Evolutionary conservation across 1,140 invertebrate genomes (phyloP).

Genomic region (Probaryconus sp.): DNA sequence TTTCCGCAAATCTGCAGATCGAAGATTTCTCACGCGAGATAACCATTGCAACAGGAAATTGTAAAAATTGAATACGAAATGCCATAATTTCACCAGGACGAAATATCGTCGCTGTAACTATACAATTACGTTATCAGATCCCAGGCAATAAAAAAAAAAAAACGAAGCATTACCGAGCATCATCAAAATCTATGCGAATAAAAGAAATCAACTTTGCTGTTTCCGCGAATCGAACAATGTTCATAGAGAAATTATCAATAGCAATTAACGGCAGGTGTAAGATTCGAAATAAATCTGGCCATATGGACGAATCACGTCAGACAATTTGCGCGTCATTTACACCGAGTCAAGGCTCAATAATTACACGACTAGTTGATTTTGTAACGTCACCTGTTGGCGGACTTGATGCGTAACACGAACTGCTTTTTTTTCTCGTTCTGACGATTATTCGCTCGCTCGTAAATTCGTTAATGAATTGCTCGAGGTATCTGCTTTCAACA

Average conservation of each 20-base stretch:
- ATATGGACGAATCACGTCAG: constrained; percentile 67
- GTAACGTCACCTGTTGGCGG: constrained; percentile 49
- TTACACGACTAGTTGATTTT: constrained; percentile 57
- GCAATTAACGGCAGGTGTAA: constrained; percentile 62
- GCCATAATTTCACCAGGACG: neutral
- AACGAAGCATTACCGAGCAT: constrained; percentile 24
- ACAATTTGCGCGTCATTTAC: constrained; percentile 58
- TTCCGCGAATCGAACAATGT: constrained; percentile 6
- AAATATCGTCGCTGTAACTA: neutral
- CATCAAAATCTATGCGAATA: constrained; percentile 26
- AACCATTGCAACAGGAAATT: constrained; percentile 5
- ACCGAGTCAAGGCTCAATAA: constrained; percentile 53
- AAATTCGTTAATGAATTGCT: constrained; percentile 42
- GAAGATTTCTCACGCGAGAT: constrained; percentile 20
- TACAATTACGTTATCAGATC: constrained; percentile 29
- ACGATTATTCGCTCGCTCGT: constrained; percentile 22
- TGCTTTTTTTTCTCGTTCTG: constrained; percentile 15
- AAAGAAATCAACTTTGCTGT: neutral
- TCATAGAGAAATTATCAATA: constrained; percentile 30
- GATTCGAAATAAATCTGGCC: constrained; percentile 56
- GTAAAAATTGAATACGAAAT: too few relatives aligned
- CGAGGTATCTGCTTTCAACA: constrained; percentile 7
- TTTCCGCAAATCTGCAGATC: too few relatives aligned
- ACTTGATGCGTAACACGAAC: constrained; percentile 61
- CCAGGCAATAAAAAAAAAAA: neutral